Conservation (phyloP, 2,797 vertebrate genomes). For the Sebastes goodei region DNA sequence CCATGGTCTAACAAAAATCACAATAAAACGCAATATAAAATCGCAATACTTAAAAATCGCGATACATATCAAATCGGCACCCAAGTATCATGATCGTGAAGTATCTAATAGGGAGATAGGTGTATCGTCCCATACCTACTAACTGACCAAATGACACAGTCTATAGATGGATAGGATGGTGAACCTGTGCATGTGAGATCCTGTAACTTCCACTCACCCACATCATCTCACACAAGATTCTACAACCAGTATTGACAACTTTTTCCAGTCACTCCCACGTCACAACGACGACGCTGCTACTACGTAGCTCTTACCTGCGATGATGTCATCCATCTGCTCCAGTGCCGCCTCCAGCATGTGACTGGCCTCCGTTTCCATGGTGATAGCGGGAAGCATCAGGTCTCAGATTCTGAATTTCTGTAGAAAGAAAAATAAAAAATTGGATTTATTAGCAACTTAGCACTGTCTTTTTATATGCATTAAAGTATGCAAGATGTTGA, state of each 20-base stretch:
- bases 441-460: not conserved
- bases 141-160: too few species aligned
- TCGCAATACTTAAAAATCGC: too few species aligned
- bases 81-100: too few species aligned
- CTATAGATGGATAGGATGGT: not conserved
- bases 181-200: not conserved
- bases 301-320: conserved; percentile 86
- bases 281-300: not conserved
- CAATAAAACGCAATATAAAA: too few species aligned
- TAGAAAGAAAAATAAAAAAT: not conserved
- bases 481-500: not conserved
- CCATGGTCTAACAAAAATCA: too few species aligned
- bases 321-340: conserved; percentile 98
- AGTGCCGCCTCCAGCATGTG: conserved; percentile 94
- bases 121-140: too few species aligned
- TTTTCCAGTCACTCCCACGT: not conserved
- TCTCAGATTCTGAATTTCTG: conserved; percentile 24
- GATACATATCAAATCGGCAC: too few species aligned
- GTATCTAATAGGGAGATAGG: too few species aligned
- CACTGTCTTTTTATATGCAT: not conserved
- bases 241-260: not conserved
- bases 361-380: conserved; percentile 94
- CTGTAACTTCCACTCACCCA: not conserved
- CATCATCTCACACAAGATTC: not conserved
- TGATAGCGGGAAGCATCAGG: conserved; percentile 66